Evolutionary conservation across 2,888 invertebrate genomes (phyloP).

Genomic region (Pyralis farinalis): DNA sequence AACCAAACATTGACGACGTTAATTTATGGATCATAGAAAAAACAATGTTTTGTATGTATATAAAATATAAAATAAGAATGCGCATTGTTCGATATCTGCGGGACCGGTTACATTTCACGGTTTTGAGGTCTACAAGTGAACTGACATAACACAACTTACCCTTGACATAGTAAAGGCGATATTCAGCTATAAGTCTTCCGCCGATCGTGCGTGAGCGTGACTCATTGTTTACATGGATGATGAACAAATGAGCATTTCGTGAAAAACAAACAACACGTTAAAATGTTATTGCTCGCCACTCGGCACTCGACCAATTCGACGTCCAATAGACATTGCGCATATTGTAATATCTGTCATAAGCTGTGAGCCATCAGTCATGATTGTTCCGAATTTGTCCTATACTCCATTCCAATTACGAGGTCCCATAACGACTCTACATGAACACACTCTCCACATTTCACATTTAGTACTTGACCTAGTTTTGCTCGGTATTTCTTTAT

Average conservation of each 20-base stretch:
- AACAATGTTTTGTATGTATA: too few relatives aligned
- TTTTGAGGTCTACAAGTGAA: neutral
- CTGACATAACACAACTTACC: constrained; percentile 1
- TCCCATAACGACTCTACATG: too few relatives aligned
- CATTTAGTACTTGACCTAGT: too few relatives aligned
- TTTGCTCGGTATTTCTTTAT: too few relatives aligned
- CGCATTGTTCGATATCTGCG: neutral
- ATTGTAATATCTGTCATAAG: too few relatives aligned
- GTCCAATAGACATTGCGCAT: constrained; percentile 6
- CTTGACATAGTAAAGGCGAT: constrained; percentile 4
- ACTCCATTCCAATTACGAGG: too few relatives aligned
- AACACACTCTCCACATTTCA: too few relatives aligned
- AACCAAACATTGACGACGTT: too few relatives aligned
- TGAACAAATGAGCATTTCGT: constrained; percentile 33
- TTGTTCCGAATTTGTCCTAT: too few relatives aligned
- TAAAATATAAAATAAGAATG: neutral
- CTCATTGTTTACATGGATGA: constrained; percentile 38
- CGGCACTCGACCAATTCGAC: too few relatives aligned
- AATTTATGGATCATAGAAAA: too few relatives aligned
- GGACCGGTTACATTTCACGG: neutral
- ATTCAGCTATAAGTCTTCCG: neutral
- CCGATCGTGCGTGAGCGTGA: constrained; percentile 19
- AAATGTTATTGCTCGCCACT: constrained; percentile 26
- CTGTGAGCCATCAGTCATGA: too few relatives aligned
- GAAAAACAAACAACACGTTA: constrained; percentile 36